A percentile compares a stretch with the other conserved stretches of the same genome.
Evolutionary conservation across 2,888 invertebrate genomes (phyloP).

Genomic region (Eristalinus aeneus): DNA sequence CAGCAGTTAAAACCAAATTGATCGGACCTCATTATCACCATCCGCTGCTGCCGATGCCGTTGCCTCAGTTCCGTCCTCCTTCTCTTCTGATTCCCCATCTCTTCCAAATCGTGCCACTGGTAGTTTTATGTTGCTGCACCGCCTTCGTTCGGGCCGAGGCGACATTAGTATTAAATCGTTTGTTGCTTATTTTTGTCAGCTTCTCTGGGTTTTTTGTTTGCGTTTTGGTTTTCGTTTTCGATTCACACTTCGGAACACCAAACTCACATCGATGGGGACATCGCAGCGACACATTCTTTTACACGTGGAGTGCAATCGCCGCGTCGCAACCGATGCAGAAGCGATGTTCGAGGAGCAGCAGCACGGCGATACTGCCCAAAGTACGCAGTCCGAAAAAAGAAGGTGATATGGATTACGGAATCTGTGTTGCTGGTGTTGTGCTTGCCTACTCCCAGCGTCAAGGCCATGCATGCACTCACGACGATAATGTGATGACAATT

Average conservation of each 20-base stretch:
- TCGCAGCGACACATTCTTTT: constrained; percentile 22
- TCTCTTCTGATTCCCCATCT: not conserved
- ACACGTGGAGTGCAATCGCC: constrained; percentile 10
- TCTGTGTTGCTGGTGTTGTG: constrained; percentile 9
- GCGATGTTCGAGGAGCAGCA: not conserved
- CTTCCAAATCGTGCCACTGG: constrained; percentile 37
- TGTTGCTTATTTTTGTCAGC: constrained; percentile 68
- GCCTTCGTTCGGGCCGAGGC: constrained; percentile 46
- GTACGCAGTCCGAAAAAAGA: constrained; percentile 15
- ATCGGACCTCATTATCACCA: constrained; percentile 75
- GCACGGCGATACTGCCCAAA: constrained; percentile 18
- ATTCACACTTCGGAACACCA: constrained; percentile 59
- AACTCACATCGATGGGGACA: constrained; percentile 24
- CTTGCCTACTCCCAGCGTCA: constrained; percentile 46
- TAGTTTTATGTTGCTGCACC: constrained; percentile 7
- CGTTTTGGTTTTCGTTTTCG: constrained; percentile 20
- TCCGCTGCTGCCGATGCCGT: constrained; percentile 39
- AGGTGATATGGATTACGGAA: constrained; percentile 49
- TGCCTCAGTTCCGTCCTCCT: not conserved
- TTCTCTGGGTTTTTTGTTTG: not conserved
- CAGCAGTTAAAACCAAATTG: constrained; percentile 80
- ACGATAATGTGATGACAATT: constrained; percentile 68
- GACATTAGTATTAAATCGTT: constrained; percentile 71
- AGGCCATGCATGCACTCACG: constrained; percentile 64
- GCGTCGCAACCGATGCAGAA: not conserved